phyloP scores from a whole-genome alignment of 2,888 invertebrate species.

The Cephus pygmeus region DNA sequence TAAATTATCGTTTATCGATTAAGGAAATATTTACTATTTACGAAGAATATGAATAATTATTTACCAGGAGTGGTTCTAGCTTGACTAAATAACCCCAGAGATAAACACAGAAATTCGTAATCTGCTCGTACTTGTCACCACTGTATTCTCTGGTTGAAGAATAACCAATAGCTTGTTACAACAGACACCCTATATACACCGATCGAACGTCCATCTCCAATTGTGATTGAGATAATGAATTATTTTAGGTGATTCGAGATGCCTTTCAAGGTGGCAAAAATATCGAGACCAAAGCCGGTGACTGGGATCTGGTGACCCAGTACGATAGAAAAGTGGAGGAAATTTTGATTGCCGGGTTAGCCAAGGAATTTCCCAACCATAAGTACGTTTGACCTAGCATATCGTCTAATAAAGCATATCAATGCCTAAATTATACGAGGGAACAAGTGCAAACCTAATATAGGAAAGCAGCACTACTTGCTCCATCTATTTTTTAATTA shows the following conservation, averaged over 20 bases:
- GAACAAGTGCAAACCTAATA: neutral
- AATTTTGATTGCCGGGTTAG: slow-evolving; percentile 73
- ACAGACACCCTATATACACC: neutral
- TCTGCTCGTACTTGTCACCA: neutral
- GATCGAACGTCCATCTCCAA: neutral
- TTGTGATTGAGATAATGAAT: neutral
- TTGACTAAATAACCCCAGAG: neutral
- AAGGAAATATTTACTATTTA: neutral
- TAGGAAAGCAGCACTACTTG: neutral
- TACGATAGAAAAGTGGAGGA: slow-evolving; percentile 83
- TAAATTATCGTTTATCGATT: neutral
- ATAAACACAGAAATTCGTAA: too few relatives aligned
- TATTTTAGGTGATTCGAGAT: slow-evolving; percentile 47
- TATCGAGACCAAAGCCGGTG: slow-evolving; percentile 73
- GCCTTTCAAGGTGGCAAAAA: slow-evolving; percentile 46
- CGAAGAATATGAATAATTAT: neutral
- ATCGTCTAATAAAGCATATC: neutral
- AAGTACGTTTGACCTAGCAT: slow-evolving; percentile 66
- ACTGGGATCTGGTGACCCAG: slow-evolving; percentile 84
- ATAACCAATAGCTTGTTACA: neutral
- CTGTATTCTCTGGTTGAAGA: neutral
- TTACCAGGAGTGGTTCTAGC: neutral
- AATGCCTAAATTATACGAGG: neutral
- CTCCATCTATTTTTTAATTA: neutral
- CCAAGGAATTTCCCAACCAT: slow-evolving; percentile 72